phyloP scores from a whole-genome alignment of 2,888 invertebrate species.

The Alcis repandata region DNA sequence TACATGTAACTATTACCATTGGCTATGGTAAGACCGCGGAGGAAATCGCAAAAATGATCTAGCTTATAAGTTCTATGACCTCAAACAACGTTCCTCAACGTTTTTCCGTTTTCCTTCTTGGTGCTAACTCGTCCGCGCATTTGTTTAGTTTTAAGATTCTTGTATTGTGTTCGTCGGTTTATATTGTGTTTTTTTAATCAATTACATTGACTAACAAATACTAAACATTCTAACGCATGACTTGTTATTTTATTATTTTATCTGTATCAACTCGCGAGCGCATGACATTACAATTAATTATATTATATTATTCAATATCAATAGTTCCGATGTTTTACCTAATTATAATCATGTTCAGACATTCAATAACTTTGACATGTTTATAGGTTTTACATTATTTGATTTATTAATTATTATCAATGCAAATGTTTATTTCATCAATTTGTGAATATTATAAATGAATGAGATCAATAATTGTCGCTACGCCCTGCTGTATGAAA shows the following conservation, averaged over 20 bases:
- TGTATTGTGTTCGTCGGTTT: constrained; percentile 55
- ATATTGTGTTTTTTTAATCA: constrained; percentile 63
- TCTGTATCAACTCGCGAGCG: constrained; percentile 81
- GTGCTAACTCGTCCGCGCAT: constrained; percentile 66
- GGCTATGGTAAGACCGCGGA: constrained; percentile 65
- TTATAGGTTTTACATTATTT: constrained; percentile 62
- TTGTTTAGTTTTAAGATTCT: constrained; percentile 50
- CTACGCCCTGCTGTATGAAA: constrained; percentile 78
- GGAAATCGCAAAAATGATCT: constrained; percentile 75
- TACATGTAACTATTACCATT: constrained; percentile 53
- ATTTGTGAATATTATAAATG: constrained; percentile 62
- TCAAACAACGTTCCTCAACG: constrained; percentile 59
- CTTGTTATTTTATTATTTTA: constrained; percentile 64
- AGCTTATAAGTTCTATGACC: constrained; percentile 72
- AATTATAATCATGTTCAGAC: constrained; percentile 60
- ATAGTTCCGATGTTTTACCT: constrained; percentile 58
- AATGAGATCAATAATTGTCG: constrained; percentile 66
- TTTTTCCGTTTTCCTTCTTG: constrained; percentile 77
- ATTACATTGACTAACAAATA: constrained; percentile 83
- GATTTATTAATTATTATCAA: constrained; percentile 55
- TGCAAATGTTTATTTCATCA: constrained; percentile 77
- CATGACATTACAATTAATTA: constrained; percentile 72
- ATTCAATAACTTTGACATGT: constrained; percentile 73
- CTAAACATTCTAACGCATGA: constrained; percentile 84
- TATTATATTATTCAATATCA: constrained; percentile 49